phyloP scores from a whole-genome alignment of 1,140 invertebrate species.

The Euwallacea fornicatus region DNA sequence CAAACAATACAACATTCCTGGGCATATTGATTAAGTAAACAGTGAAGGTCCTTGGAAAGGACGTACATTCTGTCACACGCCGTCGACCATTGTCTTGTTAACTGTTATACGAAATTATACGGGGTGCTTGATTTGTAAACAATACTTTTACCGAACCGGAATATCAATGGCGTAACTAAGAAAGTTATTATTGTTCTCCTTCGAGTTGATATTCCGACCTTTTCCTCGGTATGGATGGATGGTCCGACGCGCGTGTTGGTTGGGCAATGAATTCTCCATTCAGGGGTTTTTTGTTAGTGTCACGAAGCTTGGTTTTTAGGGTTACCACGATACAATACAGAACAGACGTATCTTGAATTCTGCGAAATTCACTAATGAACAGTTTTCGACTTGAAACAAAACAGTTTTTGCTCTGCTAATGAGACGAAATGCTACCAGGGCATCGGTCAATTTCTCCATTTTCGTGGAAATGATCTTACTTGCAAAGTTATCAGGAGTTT shows the following conservation, averaged over 20 bases:
- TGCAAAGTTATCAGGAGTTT: no score
- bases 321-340: no score
- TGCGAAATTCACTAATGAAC: no score
- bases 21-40: slow-evolving; percentile 42
- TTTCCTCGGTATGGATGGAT: neutral
- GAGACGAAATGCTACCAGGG: no score
- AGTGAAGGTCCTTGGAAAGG: slow-evolving; percentile 46
- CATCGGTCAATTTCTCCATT: no score
- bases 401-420: no score
- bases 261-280: slow-evolving; percentile 26
- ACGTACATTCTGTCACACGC: slow-evolving; percentile 43
- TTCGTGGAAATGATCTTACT: no score
- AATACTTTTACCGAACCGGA: slow-evolving; percentile 34
- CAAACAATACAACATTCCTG: slow-evolving; percentile 37
- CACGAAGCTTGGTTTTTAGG: no score
- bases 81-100: slow-evolving; percentile 31
- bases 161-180: slow-evolving; percentile 33
- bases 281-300: neutral
- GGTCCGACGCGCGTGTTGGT: neutral
- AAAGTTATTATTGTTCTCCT: slow-evolving; percentile 19
- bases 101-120: slow-evolving; percentile 39
- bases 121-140: slow-evolving; percentile 43
- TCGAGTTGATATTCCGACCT: slow-evolving; percentile 16
- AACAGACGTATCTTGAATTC: no score
- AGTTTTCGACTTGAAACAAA: no score